Base-by-base conservation (phyloP, 2,888 invertebrate genomes). In the Lochmaea crataegi region DNA sequence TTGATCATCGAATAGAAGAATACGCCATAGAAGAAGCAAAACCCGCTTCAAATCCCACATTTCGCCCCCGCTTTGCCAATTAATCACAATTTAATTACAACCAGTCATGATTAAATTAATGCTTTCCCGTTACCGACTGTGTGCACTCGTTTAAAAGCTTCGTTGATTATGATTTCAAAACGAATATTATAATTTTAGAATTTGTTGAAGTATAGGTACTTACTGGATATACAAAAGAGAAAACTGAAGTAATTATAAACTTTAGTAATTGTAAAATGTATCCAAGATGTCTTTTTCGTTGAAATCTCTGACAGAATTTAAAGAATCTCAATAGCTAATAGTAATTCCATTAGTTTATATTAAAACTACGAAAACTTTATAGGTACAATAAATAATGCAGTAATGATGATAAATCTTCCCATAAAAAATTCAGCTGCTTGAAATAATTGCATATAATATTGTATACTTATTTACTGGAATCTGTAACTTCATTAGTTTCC, bases 21-120 rank as follows among this genome's bases (percentile, higher is more conserved):
- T n/a, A n/a, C 48, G n/a, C 4, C n/a, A 48, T n/a, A 48, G n/a
- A 7, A 26, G n/a, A n/a, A 11, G 18, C 18, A 41, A n/a, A 10
- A n/a, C 68, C 6, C 57, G n/a, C 11, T 12, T 57, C 48, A 12
- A 22, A 18, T 60, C 48, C 51, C 32, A 70, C 61, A 65, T 68
- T 51, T 45, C 65, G 64, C 73, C n/a, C 73, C 73, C 75, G 75
- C 76, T 77, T 70, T 74, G 68, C 73, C 76, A 78, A 78, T 78
- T 79, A 79, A 79, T 78, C 71, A 72, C 76, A 76, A 78, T 78
- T 78, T 78, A 79, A 79, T 79, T 79, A 79, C 74, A 74, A 68
- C 65, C 72, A 69, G 70, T 65, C 75, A 75, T 77, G 76, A 77
- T 76, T 77, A 76, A 77, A 76, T 77, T 77, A 76, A 64, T 72